These are phyloP conservation scores for Ophion costatus DNA, from an alignment of 2,888 invertebrate genomes.

Conservation along the genomic window DNA sequence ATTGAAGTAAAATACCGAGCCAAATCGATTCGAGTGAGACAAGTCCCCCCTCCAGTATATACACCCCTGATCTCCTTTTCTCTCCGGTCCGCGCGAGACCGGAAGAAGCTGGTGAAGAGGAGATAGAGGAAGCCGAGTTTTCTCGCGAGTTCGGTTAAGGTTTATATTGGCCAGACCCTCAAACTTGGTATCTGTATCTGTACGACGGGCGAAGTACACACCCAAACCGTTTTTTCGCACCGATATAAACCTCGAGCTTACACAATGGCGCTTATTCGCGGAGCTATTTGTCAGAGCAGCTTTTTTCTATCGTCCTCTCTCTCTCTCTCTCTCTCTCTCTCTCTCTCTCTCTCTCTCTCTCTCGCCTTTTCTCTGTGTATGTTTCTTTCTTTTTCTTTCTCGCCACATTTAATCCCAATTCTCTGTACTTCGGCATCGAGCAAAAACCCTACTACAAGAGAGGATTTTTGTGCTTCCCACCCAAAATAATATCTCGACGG, in stretches of 20 bases:
- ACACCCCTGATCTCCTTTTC: too few relatives aligned
- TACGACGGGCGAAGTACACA: slow-evolving; percentile 5
- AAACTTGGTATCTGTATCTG: neutral
- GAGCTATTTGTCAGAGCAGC: slow-evolving; percentile 43
- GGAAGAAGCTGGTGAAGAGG: neutral
- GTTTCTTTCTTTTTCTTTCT: too few relatives aligned
- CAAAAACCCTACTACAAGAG: too few relatives aligned
- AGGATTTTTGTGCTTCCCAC: too few relatives aligned
- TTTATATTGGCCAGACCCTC: slow-evolving; percentile 37
- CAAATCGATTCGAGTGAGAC: too few relatives aligned
- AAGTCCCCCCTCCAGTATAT: too few relatives aligned
- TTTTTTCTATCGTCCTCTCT: neutral
- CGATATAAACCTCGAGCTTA: slow-evolving; percentile 55
- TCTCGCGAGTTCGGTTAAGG: slow-evolving; percentile 34
- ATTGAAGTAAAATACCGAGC: too few relatives aligned
- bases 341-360: neutral
- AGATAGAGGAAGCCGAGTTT: neutral
- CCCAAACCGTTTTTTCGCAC: slow-evolving; percentile 27
- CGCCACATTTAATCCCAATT: too few relatives aligned
- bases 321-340: neutral
- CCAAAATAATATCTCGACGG: too few relatives aligned
- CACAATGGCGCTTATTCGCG: slow-evolving; percentile 39
- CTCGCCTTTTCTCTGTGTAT: too few relatives aligned
- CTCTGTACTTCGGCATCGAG: too few relatives aligned
- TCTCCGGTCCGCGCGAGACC: neutral